phyloP scores from a whole-genome alignment of 2,797 vertebrate species.

The Falco naumanni region DNA sequence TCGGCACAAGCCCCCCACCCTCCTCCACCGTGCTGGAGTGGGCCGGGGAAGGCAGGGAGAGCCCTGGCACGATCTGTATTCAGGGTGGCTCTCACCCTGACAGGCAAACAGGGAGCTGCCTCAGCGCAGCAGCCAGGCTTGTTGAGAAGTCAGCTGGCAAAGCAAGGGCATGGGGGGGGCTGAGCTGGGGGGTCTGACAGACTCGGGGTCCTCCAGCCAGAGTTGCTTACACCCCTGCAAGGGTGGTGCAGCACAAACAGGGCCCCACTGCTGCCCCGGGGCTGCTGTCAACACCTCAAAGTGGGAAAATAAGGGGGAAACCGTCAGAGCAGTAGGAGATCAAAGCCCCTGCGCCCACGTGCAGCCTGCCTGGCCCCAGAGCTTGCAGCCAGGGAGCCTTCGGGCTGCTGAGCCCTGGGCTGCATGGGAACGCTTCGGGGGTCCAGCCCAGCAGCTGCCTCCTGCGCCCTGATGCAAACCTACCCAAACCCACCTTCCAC shows the following conservation, averaged over 20 bases:
- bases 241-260: neutral
- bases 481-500: neutral
- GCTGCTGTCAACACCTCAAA: neutral
- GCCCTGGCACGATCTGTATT: neutral
- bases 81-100: neutral
- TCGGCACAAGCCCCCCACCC: accelerated
- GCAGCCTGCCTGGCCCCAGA: neutral
- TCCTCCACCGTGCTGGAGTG: neutral
- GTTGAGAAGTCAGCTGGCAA: accelerated
- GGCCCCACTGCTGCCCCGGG: neutral
- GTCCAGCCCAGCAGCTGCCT: neutral
- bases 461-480: neutral
- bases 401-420: neutral
- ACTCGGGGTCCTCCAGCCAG: neutral
- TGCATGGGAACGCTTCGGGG: accelerated
- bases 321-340: neutral
- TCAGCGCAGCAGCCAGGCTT: neutral
- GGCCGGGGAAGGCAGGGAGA: neutral
- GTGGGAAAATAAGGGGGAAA: neutral
- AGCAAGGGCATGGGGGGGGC: accelerated
- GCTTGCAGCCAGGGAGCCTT: neutral
- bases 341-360: accelerated
- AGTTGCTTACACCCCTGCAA: neutral
- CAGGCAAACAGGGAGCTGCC: neutral
- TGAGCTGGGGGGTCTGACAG: neutral